These are phyloP conservation scores for Prionace glauca DNA, from an alignment of 2,797 vertebrate species.

Conservation along the genomic window DNA sequence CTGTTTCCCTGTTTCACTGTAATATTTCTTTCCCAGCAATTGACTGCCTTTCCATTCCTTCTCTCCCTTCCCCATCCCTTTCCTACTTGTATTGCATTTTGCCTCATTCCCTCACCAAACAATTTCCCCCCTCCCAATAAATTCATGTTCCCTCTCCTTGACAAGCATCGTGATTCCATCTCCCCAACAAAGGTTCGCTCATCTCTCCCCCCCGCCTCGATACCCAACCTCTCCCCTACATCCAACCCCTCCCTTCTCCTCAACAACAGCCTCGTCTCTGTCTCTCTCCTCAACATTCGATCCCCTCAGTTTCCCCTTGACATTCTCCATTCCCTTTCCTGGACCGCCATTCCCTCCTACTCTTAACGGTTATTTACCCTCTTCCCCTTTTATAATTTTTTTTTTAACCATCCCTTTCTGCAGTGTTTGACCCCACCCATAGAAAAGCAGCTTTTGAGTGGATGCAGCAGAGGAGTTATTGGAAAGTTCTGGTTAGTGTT, in stretches of 20 bases:
- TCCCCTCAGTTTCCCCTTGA: background rate
- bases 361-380: too few relatives aligned
- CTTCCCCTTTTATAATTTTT: too few relatives aligned
- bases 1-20: background rate
- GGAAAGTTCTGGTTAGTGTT: background rate
- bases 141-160: background rate
- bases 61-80: background rate
- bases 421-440: background rate
- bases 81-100: background rate
- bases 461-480: background rate
- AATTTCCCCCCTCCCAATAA: background rate
- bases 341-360: background rate
- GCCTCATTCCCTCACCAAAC: background rate
- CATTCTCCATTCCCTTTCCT: background rate
- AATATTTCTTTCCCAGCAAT: background rate
- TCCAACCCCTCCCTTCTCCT: background rate
- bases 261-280: background rate
- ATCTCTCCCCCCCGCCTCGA: background rate
- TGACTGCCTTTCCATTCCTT: background rate
- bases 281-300: background rate
- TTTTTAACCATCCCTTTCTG: background rate
- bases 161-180: background rate
- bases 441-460: background rate
- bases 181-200: background rate
- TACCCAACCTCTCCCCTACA: background rate